Evolutionary conservation across 2,888 invertebrate species (phyloP), one percentile per base, ranked within the genome.

Genomic region (Rhabditoides inermis): DNA sequence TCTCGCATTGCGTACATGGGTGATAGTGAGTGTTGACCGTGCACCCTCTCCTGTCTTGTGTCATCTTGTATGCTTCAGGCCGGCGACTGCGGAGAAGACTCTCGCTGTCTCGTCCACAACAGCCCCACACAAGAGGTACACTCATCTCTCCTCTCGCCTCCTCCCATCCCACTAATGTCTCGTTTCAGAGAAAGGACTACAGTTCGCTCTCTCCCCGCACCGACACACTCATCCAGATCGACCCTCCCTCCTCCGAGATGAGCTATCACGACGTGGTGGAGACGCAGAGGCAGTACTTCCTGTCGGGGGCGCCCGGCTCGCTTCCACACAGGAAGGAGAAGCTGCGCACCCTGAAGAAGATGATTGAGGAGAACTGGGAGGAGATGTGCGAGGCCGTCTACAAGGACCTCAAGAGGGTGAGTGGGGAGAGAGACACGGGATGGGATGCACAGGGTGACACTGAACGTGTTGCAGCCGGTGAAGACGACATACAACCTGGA

Each of bases 401-500:
- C 55, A 68, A 68, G 37, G 72, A 72, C 46, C 56, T 71, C 28
- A 59, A 57, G 47, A 59, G 72, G 32, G 67, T 67, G 18, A 41
- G 58, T 27, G 27, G 12, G 10, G 12, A 23, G 7, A 41, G 50
- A 51, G 56, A 64, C 58, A 58, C 66, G 55, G 70, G 63, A 35
- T 42, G 56, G 39, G 7, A 39, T n/a, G 22, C 20, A 18, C 7
- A n/a, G 20, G 40, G 7, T n/a, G 20, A 15, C 40, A n/a, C n/a
- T 10, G 20, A 39, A 20, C 20, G 7, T 35, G 15, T 40, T 40
- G 25, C 48, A 64, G 63, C 49, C 54, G 10, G 57, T 53, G 22
- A 58, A 60, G 46, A 27, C 51, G 0, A 61, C 64, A 1, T 58
- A 59, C 35, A 39, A 48, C 7, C 39, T 71, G 42, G 72, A 72